These are phyloP conservation scores for Silurus asotus DNA, from an alignment of 2,113 vertebrate genomes.

Conservation along the genomic window DNA sequence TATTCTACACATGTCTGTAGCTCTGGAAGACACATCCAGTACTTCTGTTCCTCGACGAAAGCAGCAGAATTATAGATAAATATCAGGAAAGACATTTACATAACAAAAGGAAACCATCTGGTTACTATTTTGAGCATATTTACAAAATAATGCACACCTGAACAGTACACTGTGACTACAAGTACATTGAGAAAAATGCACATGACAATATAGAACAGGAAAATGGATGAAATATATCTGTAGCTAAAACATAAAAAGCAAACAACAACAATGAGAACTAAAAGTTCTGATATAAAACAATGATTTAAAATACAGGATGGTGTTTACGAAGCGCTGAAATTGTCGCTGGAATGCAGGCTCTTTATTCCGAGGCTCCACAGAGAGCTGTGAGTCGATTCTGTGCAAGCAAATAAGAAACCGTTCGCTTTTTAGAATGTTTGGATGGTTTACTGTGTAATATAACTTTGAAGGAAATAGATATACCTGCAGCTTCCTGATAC, in stretches of 20 bases:
- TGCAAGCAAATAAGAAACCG: background rate
- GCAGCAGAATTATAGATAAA: background rate
- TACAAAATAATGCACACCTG: slow-evolving; percentile 30
- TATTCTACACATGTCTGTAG: background rate
- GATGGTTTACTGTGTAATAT: background rate
- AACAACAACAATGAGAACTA: background rate
- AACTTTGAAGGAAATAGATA: background rate
- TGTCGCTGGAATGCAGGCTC: background rate
- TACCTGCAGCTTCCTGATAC: slow-evolving; percentile 73
- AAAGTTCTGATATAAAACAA: background rate
- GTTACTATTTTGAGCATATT: slow-evolving; percentile 14
- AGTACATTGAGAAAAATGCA: slow-evolving; percentile 5
- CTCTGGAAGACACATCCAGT: background rate
- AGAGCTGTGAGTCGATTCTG: slow-evolving; percentile 70
- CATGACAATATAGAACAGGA: background rate
- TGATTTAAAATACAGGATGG: background rate
- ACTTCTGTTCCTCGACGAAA: background rate
- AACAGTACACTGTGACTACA: background rate
- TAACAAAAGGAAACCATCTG: background rate
- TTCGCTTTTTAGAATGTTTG: background rate
- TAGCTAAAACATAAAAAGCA: background rate
- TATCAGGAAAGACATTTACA: background rate
- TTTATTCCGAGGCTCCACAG: slow-evolving; percentile 60
- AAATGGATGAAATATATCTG: background rate
- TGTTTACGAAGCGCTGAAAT: background rate